A percentile compares a stretch with the other conserved stretches of the same genome.
Evolutionary conservation across 2,797 vertebrate genomes (phyloP).

Genomic region (Danio albolineatus): DNA sequence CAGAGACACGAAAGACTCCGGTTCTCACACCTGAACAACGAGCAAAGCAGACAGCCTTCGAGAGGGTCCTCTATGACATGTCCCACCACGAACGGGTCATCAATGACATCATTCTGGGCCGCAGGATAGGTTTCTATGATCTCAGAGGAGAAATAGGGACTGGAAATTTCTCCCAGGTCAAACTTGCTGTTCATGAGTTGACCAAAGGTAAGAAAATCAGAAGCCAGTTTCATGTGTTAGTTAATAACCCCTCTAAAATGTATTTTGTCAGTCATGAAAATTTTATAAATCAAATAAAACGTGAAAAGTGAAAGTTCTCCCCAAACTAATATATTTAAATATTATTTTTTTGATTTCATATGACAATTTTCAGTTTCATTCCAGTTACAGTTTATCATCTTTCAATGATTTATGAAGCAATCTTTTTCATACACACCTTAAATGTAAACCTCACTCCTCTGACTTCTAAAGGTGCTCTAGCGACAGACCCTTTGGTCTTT

Average conservation of each 20-base stretch:
- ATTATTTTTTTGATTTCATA: too few species aligned
- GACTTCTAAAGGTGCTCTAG: too few species aligned
- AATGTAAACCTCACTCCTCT: too few species aligned
- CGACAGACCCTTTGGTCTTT: too few species aligned
- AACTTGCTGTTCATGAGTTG: conserved; percentile 77
- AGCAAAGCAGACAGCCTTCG: conserved; percentile 71
- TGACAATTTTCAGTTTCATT: too few species aligned
- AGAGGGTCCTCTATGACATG: conserved; percentile 80
- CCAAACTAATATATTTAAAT: too few species aligned
- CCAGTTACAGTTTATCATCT: too few species aligned
- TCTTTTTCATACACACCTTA: too few species aligned
- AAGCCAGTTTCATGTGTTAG: neutral
- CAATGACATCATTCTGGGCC: conserved; percentile 75
- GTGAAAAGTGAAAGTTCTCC: too few species aligned
- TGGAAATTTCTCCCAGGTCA: conserved; percentile 82
- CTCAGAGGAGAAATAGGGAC: conserved; percentile 80
- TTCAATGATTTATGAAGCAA: too few species aligned
- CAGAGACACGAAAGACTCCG: conserved; percentile 54
- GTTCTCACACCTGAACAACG: conserved; percentile 67
- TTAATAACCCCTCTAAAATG: too few species aligned
- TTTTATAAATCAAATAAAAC: neutral
- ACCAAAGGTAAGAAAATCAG: conserved; percentile 75
- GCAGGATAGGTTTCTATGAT: conserved; percentile 80
- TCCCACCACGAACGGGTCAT: conserved; percentile 72
- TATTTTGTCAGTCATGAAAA: neutral